Evolutionary conservation across 2,888 invertebrate species (phyloP).

Genomic region (Eilema griseolum): DNA sequence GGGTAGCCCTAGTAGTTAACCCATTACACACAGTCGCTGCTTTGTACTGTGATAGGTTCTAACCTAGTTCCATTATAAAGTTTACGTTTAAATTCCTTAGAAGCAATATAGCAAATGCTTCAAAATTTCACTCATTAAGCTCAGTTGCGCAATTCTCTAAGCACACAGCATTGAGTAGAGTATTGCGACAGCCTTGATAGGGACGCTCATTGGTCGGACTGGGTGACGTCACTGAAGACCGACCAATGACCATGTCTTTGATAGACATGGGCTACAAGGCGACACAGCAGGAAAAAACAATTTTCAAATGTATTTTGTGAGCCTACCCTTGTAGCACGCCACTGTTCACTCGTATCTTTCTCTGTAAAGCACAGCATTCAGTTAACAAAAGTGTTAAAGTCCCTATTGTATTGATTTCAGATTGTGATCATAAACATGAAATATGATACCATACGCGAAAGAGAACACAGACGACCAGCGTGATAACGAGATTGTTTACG

Average conservation of each 20-base stretch:
- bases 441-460: constrained; percentile 72
- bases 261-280: too few relatives aligned
- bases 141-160: too few relatives aligned
- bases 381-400: not conserved
- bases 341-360: not conserved
- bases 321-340: not conserved
- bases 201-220: too few relatives aligned
- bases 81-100: not conserved
- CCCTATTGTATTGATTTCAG: constrained; percentile 31
- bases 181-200: too few relatives aligned
- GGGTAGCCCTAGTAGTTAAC: not conserved
- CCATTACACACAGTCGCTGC: not conserved
- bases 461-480: constrained; percentile 58
- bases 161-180: too few relatives aligned
- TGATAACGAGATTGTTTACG: constrained; percentile 56
- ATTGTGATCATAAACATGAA: constrained; percentile 35
- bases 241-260: too few relatives aligned
- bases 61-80: not conserved
- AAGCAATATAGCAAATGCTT: not conserved
- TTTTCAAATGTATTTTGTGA: not conserved
- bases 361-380: not conserved
- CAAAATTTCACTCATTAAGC: not conserved
- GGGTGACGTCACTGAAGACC: too few relatives aligned
- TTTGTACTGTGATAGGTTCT: not conserved
- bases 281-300: too few relatives aligned